Percentiles rank a stretch among this genome's conserved stretches.
These are phyloP conservation scores for Macropis europaea DNA, from an alignment of 2,888 invertebrate species.

Conservation along the genomic window DNA sequence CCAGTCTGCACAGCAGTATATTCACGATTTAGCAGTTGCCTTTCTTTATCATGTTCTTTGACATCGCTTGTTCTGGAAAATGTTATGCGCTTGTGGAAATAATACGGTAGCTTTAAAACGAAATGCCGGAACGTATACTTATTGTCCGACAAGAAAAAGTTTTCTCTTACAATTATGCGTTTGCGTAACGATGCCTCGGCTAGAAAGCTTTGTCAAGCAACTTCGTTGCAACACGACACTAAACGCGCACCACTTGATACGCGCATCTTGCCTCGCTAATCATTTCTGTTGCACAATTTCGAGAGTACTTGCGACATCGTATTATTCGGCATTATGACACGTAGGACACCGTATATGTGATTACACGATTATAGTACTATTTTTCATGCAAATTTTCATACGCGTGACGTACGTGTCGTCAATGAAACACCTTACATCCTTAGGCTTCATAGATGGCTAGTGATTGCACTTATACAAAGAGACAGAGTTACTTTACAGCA, in stretches of 20 bases:
- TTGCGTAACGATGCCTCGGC: constrained; percentile 9
- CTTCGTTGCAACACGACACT: constrained; percentile 27
- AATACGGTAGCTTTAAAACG: no score
- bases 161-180: constrained; percentile 11
- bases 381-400: constrained; percentile 21
- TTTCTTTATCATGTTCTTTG: no score
- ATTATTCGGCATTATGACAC: constrained; percentile 10
- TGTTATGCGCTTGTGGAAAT: no score
- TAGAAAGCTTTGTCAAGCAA: constrained; percentile 31
- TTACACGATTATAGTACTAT: constrained; percentile 14
- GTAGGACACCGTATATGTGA: neutral
- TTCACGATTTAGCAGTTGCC: no score
- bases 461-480: no score
- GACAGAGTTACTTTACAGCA: no score
- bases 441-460: neutral
- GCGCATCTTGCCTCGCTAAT: constrained; percentile 29
- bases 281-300: constrained; percentile 36
- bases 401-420: neutral
- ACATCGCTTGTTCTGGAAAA: no score
- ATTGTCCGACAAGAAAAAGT: neutral
- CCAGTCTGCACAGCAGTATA: no score
- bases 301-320: constrained; percentile 16
- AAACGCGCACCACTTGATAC: constrained; percentile 17
- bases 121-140: neutral
- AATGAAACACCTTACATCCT: neutral